A percentile compares a stretch with the other conserved stretches of the same genome.
These are phyloP conservation scores for Ispidina lecontei DNA, from an alignment of 2,797 vertebrate genomes.

Conservation along the genomic window DNA sequence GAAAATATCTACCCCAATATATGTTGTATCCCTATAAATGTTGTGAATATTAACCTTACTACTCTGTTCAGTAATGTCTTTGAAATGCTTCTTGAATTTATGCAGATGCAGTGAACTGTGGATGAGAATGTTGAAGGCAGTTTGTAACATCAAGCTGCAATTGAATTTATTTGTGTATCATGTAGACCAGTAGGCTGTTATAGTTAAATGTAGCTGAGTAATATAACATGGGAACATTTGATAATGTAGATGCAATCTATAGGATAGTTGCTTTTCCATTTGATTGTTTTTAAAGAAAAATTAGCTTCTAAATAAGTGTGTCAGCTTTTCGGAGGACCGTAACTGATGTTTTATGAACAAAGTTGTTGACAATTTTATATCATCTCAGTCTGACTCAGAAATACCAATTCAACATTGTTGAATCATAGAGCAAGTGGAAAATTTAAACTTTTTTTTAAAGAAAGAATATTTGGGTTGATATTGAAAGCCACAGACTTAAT, in stretches of 20 bases:
- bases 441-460: neutral
- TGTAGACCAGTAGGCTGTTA: slow-evolving; percentile 18
- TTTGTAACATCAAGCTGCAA: slow-evolving; percentile 74
- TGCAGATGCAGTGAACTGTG: slow-evolving; percentile 76
- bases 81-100: slow-evolving; percentile 73
- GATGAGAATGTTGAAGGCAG: slow-evolving; percentile 70
- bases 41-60: slow-evolving; percentile 16
- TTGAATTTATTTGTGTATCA: slow-evolving; percentile 65
- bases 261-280: neutral
- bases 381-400: neutral
- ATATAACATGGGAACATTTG: neutral
- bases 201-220: neutral
- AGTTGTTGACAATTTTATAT: neutral
- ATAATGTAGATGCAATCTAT: neutral
- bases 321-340: slow-evolving; percentile 16
- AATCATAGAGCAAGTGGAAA: neutral
- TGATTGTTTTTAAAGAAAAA: slow-evolving; percentile 48
- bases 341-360: slow-evolving; percentile 18
- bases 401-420: neutral
- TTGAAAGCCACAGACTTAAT: neutral
- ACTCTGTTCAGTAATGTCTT: neutral
- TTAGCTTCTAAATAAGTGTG: neutral
- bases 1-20: neutral
- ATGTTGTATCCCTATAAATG: neutral
- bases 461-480: neutral